These are phyloP conservation scores for Anthopleura sola DNA, from an alignment of 64 coral and sea anemone species.

Conservation along the genomic window DNA sequence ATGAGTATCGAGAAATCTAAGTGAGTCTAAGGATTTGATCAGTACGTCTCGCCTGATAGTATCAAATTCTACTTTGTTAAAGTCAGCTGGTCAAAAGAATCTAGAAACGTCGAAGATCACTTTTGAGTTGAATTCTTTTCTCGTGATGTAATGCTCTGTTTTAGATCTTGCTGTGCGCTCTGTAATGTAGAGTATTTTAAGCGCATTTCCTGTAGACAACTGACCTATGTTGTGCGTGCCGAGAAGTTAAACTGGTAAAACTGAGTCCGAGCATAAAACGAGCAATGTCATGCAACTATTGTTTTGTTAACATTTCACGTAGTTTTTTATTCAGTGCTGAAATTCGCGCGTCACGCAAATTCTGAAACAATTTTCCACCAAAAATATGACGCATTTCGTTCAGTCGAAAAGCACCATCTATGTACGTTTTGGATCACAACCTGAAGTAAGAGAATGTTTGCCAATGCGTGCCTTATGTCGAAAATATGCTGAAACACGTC, in stretches of 20 bases:
- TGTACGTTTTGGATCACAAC: too few species aligned
- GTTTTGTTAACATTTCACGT: background rate
- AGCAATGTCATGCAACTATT: background rate
- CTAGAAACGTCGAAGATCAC: background rate
- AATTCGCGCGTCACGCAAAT: too few species aligned
- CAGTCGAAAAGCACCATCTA: too few species aligned
- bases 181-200: background rate
- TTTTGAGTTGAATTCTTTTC: background rate
- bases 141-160: slow-evolving; percentile 5
- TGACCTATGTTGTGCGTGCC: background rate
- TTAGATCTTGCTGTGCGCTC: background rate
- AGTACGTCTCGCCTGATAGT: background rate
- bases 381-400: too few species aligned
- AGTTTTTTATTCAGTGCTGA: too few species aligned
- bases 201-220: background rate
- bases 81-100: background rate
- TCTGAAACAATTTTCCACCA: too few species aligned
- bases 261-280: background rate
- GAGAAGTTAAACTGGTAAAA: background rate
- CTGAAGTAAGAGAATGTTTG: too few species aligned
- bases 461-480: too few species aligned
- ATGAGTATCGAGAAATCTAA: background rate
- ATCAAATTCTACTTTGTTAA: background rate
- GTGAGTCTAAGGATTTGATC: background rate
- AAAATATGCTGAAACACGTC: background rate